phyloP scores from a whole-genome alignment of 2,888 invertebrate genomes.

The Druceiella hillmani region DNA sequence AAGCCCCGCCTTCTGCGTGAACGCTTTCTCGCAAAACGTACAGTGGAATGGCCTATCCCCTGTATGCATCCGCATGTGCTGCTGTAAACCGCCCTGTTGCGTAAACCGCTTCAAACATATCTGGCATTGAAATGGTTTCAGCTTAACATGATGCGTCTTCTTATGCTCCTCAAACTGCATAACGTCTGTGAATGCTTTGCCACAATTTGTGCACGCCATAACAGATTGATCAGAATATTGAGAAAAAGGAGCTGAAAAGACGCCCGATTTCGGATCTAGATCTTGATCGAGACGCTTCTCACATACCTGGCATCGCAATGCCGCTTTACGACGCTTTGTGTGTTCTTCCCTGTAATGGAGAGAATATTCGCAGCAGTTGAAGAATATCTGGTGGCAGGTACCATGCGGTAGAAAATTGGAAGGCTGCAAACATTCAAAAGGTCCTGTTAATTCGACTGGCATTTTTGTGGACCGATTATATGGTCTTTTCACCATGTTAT shows the following conservation, averaged over 20 bases:
- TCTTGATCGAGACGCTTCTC: conserved; percentile 33
- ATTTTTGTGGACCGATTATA: conserved; percentile 32
- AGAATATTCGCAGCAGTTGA: conserved; percentile 48
- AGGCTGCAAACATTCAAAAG: conserved; percentile 43
- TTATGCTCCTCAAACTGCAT: conserved; percentile 33
- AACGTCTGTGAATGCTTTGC: conserved; percentile 30
- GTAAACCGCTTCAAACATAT: conserved; percentile 42
- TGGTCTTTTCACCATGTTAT: conserved; percentile 29
- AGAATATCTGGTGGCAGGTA: conserved; percentile 43
- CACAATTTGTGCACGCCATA: conserved; percentile 40
- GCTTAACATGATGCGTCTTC: conserved; percentile 32
- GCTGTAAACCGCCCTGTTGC: conserved; percentile 44
- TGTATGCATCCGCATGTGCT: conserved; percentile 47
- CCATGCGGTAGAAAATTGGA: conserved; percentile 33
- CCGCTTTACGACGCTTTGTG: conserved; percentile 37
- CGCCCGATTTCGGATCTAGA: conserved; percentile 17
- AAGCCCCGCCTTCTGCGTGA: conserved; percentile 45
- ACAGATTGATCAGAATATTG: too few relatives aligned
- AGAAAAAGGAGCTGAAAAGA: too few relatives aligned
- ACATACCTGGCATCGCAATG: conserved; percentile 42
- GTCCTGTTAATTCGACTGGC: conserved; percentile 40
- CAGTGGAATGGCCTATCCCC: conserved; percentile 41
- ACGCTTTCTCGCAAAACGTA: conserved; percentile 37
- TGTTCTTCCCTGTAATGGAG: conserved; percentile 39
- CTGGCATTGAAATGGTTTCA: conserved; percentile 37